phyloP scores from a whole-genome alignment of 2,888 invertebrate genomes.

The Chymomyza procnemis region DNA sequence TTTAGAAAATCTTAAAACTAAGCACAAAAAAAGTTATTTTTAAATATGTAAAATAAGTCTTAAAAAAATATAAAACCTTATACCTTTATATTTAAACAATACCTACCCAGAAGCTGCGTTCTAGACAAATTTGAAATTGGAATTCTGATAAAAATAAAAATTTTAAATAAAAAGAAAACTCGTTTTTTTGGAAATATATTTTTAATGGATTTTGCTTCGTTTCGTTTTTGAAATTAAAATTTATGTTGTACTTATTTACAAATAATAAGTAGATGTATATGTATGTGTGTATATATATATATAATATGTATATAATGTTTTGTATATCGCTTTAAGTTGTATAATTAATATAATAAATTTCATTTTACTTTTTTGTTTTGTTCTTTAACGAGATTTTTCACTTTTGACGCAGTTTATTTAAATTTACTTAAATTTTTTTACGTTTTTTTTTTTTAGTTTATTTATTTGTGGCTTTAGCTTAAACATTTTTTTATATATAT shows the following conservation, averaged over 20 bases:
- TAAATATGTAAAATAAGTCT: too few species aligned
- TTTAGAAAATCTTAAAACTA: too few species aligned
- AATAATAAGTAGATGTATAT: constrained; percentile 67
- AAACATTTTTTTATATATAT: constrained; percentile 34
- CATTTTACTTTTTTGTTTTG: constrained; percentile 16
- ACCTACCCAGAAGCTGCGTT: too few species aligned
- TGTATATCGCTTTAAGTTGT: constrained; percentile 35
- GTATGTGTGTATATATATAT: constrained; percentile 36
- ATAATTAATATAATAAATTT: constrained; percentile 55
- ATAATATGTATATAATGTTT: constrained; percentile 36
- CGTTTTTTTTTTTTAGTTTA: constrained; percentile 37
- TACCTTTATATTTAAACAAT: too few species aligned
- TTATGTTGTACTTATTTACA: constrained; percentile 64
- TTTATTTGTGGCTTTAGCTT: constrained; percentile 53
- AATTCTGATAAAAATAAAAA: constrained; percentile 26
- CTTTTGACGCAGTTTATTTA: constrained; percentile 35
- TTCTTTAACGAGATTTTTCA: constrained; percentile 42
- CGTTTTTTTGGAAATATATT: constrained; percentile 60
- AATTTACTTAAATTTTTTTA: constrained; percentile 19
- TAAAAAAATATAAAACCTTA: too few species aligned
- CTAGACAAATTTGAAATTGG: too few species aligned
- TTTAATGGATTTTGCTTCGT: constrained; percentile 58
- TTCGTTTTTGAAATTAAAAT: constrained; percentile 60
- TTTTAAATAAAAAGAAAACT: too few species aligned
- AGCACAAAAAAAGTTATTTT: too few species aligned